These are phyloP conservation scores for Myzus persicae DNA, from an alignment of 1,140 invertebrate species.

Conservation along the genomic window DNA sequence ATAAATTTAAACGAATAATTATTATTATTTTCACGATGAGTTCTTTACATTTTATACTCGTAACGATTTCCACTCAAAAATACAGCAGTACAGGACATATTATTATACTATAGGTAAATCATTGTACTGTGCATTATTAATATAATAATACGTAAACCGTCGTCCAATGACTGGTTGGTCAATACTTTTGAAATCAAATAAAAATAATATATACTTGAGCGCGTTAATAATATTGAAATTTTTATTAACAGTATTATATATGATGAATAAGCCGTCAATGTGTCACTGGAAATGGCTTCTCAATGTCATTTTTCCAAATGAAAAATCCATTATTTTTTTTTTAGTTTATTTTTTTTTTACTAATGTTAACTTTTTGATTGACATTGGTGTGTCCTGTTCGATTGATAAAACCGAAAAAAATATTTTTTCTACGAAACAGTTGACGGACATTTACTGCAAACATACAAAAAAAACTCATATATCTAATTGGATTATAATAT, in stretches of 20 bases:
- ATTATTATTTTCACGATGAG: neutral
- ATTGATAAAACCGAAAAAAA: slow-evolving; percentile 29
- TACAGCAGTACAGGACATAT: neutral
- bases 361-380: slow-evolving; percentile 49
- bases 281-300: slow-evolving; percentile 29
- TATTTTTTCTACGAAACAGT: neutral
- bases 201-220: slow-evolving; percentile 27
- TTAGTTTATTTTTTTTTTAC: slow-evolving; percentile 28
- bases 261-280: slow-evolving; percentile 38
- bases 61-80: neutral
- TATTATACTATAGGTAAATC: neutral
- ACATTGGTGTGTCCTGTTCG: slow-evolving; percentile 37
- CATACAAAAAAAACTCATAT: neutral
- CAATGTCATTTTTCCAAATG: slow-evolving; percentile 42
- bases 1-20: too few species aligned
- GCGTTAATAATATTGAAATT: neutral
- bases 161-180: neutral
- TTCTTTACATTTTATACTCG: neutral
- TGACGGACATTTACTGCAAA: slow-evolving; percentile 25
- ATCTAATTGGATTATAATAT: slow-evolving; percentile 25
- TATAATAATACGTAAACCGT: neutral
- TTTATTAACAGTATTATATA: slow-evolving; percentile 4
- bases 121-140: neutral
- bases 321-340: slow-evolving; percentile 36
- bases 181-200: slow-evolving; percentile 6